A percentile compares a stretch with the other conserved stretches of the same genome.
Evolutionary conservation across 2,888 invertebrate species (phyloP).

Genomic region (Suillia variegata): DNA sequence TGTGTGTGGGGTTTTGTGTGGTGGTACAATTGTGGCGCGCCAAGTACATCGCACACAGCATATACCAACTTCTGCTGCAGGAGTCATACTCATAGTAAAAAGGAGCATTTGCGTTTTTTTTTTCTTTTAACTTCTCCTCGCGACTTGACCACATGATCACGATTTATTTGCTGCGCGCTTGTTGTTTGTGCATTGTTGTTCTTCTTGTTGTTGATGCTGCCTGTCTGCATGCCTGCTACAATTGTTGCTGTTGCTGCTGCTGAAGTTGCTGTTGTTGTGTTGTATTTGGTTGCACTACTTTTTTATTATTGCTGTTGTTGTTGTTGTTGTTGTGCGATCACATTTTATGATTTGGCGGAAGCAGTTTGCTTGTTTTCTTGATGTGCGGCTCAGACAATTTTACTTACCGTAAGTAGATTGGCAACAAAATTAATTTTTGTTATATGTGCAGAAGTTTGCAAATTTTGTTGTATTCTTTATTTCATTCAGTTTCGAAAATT

Average conservation of each 20-base stretch:
- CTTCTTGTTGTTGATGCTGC: constrained; percentile 21
- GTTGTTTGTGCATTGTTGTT: constrained; percentile 27
- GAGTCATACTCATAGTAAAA: constrained; percentile 19
- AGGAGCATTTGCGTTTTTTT: not conserved
- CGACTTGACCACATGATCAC: constrained; percentile 9
- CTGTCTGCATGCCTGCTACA: not conserved
- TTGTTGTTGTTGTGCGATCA: constrained; percentile 32
- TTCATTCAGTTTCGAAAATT: too few species aligned
- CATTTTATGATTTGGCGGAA: constrained; percentile 32
- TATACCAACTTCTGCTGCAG: constrained; percentile 1
- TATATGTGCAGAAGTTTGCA: too few species aligned
- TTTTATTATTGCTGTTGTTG: too few species aligned
- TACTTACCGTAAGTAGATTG: too few species aligned
- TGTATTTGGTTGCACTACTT: constrained; percentile 25
- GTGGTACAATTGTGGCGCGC: constrained; percentile 3
- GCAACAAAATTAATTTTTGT: too few species aligned
- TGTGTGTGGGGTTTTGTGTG: constrained; percentile 8
- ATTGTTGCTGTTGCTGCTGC: constrained; percentile 12
- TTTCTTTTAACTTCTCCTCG: constrained; percentile 18
- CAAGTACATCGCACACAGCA: not conserved
- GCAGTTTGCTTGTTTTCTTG: constrained; percentile 16
- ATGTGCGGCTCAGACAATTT: too few species aligned
- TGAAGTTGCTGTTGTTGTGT: constrained; percentile 8
- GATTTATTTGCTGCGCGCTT: constrained; percentile 17
- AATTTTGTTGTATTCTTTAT: too few species aligned